Percentiles rank a stretch among this genome's conserved stretches.
These are phyloP conservation scores for Hipparchia sbordonii DNA, from an alignment of 2,888 invertebrate genomes.

Conservation along the genomic window DNA sequence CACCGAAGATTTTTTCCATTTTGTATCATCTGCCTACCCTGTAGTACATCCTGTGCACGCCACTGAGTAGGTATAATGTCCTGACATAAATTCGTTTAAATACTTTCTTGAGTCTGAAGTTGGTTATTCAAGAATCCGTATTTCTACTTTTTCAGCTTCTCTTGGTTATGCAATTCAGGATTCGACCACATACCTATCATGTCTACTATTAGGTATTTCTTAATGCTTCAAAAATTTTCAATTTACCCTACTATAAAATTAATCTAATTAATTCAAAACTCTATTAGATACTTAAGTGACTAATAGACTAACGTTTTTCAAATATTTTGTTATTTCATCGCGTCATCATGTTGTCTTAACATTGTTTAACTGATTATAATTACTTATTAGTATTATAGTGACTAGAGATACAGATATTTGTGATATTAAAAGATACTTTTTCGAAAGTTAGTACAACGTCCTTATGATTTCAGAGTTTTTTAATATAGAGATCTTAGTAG, in stretches of 20 bases:
- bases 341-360: conserved; percentile 52
- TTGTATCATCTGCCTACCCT: too few relatives aligned
- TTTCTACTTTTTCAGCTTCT: neutral
- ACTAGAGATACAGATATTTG: conserved; percentile 78
- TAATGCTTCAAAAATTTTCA: conserved; percentile 28
- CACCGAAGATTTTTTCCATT: too few relatives aligned
- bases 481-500: conserved; percentile 69
- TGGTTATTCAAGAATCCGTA: neutral
- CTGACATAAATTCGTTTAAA: too few relatives aligned
- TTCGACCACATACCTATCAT: neutral
- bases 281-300: conserved; percentile 5
- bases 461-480: conserved; percentile 71
- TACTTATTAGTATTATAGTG: conserved; percentile 56
- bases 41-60: too few relatives aligned
- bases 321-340: conserved; percentile 46
- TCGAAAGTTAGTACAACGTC: conserved; percentile 77
- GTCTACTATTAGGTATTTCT: neutral
- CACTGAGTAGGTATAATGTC: too few relatives aligned
- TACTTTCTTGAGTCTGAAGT: too few relatives aligned
- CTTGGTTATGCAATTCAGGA: neutral
- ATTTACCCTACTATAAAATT: conserved; percentile 10
- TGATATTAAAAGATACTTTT: conserved; percentile 79
- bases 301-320: conserved; percentile 42
- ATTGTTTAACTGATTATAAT: conserved; percentile 48
- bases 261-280: conserved; percentile 3